Evolutionary conservation across 2,797 vertebrate genomes (phyloP).

Genomic region (Crypturellus tataupa): DNA sequence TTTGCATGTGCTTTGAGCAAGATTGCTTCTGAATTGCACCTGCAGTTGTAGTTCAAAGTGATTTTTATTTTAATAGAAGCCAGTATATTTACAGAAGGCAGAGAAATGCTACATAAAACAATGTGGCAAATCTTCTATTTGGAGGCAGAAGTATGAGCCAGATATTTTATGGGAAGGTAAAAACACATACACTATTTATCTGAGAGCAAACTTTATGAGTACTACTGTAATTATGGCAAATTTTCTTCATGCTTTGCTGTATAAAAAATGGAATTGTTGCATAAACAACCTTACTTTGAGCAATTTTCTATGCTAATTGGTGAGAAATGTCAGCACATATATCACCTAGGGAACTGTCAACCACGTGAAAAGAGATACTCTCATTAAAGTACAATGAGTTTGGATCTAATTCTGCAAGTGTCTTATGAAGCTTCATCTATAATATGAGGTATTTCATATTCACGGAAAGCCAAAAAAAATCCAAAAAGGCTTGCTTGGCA

Average conservation of each 20-base stretch:
- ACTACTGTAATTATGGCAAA: background rate
- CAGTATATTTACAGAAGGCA: slow-evolving; percentile 1
- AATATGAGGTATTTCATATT: background rate
- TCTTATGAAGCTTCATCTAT: background rate
- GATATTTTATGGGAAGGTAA: background rate
- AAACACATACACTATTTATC: background rate
- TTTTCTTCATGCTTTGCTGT: background rate
- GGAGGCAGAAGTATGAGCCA: background rate
- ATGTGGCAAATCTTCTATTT: background rate
- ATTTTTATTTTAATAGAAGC: slow-evolving; percentile 31
- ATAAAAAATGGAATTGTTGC: background rate
- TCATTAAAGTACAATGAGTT: background rate
- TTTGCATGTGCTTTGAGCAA: slow-evolving; percentile 44
- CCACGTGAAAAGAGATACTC: rapidly evolving
- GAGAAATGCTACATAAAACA: background rate
- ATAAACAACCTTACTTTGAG: background rate
- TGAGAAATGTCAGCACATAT: background rate
- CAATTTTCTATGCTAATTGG: background rate
- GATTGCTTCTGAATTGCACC: background rate
- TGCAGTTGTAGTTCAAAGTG: background rate
- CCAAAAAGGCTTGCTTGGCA: background rate
- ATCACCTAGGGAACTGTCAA: background rate
- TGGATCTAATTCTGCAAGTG: background rate
- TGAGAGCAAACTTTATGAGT: background rate
- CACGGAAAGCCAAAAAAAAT: background rate